Evolutionary conservation across 1,140 invertebrate species (phyloP).

Genomic region (Drosophila kanapiae): DNA sequence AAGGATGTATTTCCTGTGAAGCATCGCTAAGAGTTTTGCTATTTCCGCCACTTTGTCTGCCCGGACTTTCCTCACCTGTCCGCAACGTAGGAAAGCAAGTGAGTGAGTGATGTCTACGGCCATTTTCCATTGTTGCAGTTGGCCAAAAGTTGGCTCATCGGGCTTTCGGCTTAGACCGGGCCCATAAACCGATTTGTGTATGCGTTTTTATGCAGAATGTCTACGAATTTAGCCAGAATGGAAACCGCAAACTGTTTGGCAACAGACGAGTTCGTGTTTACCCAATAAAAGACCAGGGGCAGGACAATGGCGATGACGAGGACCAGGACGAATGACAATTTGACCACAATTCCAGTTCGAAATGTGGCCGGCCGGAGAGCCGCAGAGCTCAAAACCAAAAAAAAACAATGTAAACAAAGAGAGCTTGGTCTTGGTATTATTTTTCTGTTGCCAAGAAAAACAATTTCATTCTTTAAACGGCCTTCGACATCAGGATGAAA

Average conservation of each 20-base stretch:
- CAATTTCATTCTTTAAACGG: conserved; percentile 48
- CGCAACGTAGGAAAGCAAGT: not conserved
- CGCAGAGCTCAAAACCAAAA: conserved; percentile 18
- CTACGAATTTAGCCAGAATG: conserved; percentile 44
- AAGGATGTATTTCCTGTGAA: conserved; percentile 8
- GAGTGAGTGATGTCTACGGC: conserved; percentile 39
- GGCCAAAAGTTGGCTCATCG: conserved; percentile 63
- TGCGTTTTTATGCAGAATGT: conserved; percentile 44
- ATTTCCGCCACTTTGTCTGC: conserved; percentile 44
- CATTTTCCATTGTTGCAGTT: conserved; percentile 42
- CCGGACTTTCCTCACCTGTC: conserved; percentile 35
- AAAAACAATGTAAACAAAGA: conserved; percentile 45
- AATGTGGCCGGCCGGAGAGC: conserved; percentile 54
- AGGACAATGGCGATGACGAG: conserved; percentile 23
- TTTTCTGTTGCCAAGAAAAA: conserved; percentile 29
- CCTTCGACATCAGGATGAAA: not conserved
- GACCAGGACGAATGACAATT: conserved; percentile 52
- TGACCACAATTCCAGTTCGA: conserved; percentile 75
- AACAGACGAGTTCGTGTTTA: conserved; percentile 50
- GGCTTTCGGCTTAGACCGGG: conserved; percentile 54
- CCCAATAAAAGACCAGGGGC: conserved; percentile 42
- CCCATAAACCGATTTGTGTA: conserved; percentile 68
- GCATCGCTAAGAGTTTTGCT: conserved; percentile 18
- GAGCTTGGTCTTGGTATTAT: conserved; percentile 33
- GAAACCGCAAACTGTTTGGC: conserved; percentile 74